phyloP scores from a whole-genome alignment of 2,888 invertebrate species.

The Napeogenes inachia region DNA sequence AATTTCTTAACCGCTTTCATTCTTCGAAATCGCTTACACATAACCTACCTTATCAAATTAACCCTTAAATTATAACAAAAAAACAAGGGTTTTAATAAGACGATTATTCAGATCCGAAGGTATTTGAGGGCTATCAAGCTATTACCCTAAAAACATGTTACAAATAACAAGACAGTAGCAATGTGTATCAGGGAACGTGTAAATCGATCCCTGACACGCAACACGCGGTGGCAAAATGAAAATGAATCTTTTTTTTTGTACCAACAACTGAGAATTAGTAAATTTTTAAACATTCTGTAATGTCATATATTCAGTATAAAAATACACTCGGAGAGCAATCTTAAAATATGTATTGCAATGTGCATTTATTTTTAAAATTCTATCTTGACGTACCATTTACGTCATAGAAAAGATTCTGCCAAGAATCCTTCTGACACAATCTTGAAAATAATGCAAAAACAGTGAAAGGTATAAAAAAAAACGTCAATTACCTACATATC shows the following conservation, averaged over 20 bases:
- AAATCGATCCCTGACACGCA: slow-evolving; percentile 67
- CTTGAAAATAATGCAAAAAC: slow-evolving; percentile 18
- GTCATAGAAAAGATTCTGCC: neutral
- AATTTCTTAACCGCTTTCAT: too few relatives aligned
- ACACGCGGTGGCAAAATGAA: slow-evolving; percentile 33
- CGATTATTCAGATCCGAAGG: slow-evolving; percentile 25
- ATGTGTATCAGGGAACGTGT: slow-evolving; percentile 53
- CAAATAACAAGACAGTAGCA: slow-evolving; percentile 66
- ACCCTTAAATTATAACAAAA: neutral
- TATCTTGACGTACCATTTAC: neutral
- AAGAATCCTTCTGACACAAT: slow-evolving; percentile 8
- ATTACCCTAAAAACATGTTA: slow-evolving; percentile 46
- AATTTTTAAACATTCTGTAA: slow-evolving; percentile 12
- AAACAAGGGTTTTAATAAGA: slow-evolving; percentile 12
- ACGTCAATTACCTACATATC: slow-evolving; percentile 71
- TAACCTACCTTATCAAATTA: too few relatives aligned
- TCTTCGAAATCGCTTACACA: too few relatives aligned
- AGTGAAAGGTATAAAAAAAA: slow-evolving; percentile 20
- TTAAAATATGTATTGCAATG: too few relatives aligned
- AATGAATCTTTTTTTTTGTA: slow-evolving; percentile 16
- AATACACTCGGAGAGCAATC: too few relatives aligned
- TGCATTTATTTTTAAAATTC: too few relatives aligned
- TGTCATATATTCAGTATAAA: slow-evolving; percentile 8
- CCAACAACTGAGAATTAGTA: slow-evolving; percentile 11
- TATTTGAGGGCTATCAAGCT: slow-evolving; percentile 23